A percentile compares a stretch with the other conserved stretches of the same genome.
These are phyloP conservation scores for Sebastes taczanowskii DNA, from an alignment of 2,797 vertebrate genomes.

Conservation along the genomic window DNA sequence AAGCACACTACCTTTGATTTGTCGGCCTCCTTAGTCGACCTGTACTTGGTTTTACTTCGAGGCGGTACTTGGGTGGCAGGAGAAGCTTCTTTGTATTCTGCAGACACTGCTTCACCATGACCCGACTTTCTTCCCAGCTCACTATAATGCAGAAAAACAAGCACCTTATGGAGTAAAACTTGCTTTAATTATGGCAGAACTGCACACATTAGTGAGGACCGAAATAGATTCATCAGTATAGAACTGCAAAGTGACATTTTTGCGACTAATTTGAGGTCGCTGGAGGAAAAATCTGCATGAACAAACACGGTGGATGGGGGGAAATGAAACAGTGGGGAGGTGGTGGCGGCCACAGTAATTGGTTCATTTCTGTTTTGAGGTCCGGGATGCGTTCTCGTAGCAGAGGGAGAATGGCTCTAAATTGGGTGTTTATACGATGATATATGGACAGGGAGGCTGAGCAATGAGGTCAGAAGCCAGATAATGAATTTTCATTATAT, in stretches of 20 bases:
- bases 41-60: slow-evolving; percentile 37
- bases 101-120: slow-evolving; percentile 31
- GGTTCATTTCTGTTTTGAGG: neutral
- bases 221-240: neutral
- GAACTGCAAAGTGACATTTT: neutral
- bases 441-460: neutral
- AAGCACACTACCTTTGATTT: slow-evolving; percentile 54
- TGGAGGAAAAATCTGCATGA: neutral
- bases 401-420: neutral
- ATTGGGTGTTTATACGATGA: slow-evolving; percentile 9
- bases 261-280: neutral
- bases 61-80: slow-evolving; percentile 35
- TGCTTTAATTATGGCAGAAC: neutral
- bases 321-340: neutral
- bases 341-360: neutral
- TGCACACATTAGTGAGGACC: neutral
- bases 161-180: neutral
- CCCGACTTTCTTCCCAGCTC: slow-evolving; percentile 67
- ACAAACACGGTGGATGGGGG: neutral
- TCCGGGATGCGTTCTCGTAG: neutral
- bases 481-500: neutral
- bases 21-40: slow-evolving; percentile 22
- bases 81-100: slow-evolving; percentile 47
- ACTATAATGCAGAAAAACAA: slow-evolving; percentile 54
- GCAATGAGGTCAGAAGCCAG: slow-evolving; percentile 1